A percentile compares a stretch with the other conserved stretches of the same genome.
phyloP scores from a whole-genome alignment of 2,888 invertebrate species.

The Diplazon laetatorius region DNA sequence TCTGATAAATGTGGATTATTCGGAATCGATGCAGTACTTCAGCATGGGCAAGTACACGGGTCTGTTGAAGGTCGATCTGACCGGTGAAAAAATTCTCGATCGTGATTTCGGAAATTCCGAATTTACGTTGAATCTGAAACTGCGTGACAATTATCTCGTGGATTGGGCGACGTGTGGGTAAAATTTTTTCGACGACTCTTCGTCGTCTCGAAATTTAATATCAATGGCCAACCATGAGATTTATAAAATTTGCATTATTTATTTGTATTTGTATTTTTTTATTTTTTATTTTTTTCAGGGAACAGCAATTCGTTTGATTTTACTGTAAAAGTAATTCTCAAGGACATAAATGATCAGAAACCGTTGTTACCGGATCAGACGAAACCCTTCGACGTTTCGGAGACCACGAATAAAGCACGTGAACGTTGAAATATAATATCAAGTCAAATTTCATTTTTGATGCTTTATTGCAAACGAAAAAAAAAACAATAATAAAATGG shows the following conservation, averaged over 20 bases:
- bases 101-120: conserved; percentile 83
- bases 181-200: no score
- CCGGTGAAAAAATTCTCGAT: conserved; percentile 83
- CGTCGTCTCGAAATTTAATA: no score
- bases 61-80: conserved; percentile 82
- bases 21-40: conserved; percentile 83
- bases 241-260: no score
- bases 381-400: conserved; percentile 70
- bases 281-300: conserved; percentile 60
- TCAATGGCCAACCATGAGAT: no score
- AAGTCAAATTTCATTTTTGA: no score
- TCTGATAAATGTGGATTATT: conserved; percentile 83
- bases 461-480: no score
- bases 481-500: no score
- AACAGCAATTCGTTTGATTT: conserved; percentile 72
- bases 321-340: conserved; percentile 83
- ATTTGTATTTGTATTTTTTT: conserved; percentile 1
- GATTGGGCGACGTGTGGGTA: conserved; percentile 80
- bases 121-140: conserved; percentile 83
- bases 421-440: no score
- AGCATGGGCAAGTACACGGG: conserved; percentile 83
- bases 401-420: conserved; percentile 67
- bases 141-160: conserved; percentile 84
- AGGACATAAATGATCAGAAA: conserved; percentile 86
- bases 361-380: conserved; percentile 82